Conservation (phyloP, 2,113 vertebrate species). For the Spheniscus mendiculus region DNA sequence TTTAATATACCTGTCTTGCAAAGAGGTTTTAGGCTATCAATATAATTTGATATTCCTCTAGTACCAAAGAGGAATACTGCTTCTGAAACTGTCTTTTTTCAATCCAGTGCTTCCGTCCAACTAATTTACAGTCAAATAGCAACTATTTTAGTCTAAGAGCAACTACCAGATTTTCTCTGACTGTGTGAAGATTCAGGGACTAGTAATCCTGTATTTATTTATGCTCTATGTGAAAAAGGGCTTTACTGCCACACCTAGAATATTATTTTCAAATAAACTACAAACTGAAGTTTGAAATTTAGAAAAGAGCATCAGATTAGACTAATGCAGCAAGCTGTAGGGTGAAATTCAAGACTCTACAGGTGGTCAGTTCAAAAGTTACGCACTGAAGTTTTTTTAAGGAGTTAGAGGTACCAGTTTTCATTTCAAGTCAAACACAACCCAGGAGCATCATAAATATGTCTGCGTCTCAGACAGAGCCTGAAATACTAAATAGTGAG, state of each 20-base stretch:
- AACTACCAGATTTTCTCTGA: background rate
- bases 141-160: background rate
- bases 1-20: background rate
- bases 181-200: background rate
- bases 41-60: background rate
- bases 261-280: background rate
- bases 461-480: background rate
- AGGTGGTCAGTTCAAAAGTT: background rate
- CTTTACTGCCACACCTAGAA: background rate
- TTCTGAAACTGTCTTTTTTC: background rate
- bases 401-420: background rate
- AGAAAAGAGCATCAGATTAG: background rate
- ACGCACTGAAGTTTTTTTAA: background rate
- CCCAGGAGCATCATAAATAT: background rate
- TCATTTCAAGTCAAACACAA: background rate
- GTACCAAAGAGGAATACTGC: background rate
- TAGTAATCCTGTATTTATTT: background rate
- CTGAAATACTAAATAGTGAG: background rate
- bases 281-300: background rate
- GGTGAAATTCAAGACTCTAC: background rate
- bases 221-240: background rate
- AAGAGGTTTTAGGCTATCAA: background rate
- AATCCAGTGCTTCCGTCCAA: background rate
- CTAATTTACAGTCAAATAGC: background rate
- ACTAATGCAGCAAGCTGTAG: background rate